Percentiles rank a stretch among this genome's conserved stretches.
phyloP scores from a whole-genome alignment of 2,888 invertebrate genomes.

The Allolobophora icterica region DNA sequence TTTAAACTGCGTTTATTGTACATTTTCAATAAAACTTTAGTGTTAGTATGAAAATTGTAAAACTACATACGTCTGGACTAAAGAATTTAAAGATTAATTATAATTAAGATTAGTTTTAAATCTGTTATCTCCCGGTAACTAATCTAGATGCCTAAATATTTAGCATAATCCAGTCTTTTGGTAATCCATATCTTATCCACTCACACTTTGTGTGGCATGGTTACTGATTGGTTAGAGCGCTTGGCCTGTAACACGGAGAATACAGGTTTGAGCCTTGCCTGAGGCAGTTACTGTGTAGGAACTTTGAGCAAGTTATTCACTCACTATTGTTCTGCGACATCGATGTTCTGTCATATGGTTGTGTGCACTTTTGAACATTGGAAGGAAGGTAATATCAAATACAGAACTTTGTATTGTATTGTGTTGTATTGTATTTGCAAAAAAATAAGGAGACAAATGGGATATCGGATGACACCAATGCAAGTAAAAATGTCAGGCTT shows the following conservation, averaged over 20 bases:
- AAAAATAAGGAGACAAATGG: not conserved
- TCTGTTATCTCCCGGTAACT: not conserved
- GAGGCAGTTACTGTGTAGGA: too few relatives aligned
- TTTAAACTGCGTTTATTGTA: not conserved
- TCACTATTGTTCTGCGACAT: too few relatives aligned
- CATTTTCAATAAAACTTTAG: not conserved
- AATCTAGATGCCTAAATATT: not conserved
- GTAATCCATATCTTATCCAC: not conserved
- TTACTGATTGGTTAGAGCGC: too few relatives aligned
- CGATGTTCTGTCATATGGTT: too few relatives aligned
- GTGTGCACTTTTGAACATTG: too few relatives aligned
- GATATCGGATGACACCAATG: not conserved
- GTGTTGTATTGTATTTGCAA: not conserved
- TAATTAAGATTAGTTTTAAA: too few relatives aligned
- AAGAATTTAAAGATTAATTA: not conserved
- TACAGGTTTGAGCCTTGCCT: too few relatives aligned
- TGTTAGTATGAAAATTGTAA: too few relatives aligned
- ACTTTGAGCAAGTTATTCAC: too few relatives aligned
- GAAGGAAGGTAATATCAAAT: too few relatives aligned
- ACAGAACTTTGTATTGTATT: too few relatives aligned
- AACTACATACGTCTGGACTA: not conserved
- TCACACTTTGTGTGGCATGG: not conserved
- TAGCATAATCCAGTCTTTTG: not conserved
- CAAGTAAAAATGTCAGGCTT: not conserved
- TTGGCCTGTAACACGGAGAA: too few relatives aligned